phyloP scores from a whole-genome alignment of 92 coral and sea anemone species.

The Siderastrea siderea region DNA sequence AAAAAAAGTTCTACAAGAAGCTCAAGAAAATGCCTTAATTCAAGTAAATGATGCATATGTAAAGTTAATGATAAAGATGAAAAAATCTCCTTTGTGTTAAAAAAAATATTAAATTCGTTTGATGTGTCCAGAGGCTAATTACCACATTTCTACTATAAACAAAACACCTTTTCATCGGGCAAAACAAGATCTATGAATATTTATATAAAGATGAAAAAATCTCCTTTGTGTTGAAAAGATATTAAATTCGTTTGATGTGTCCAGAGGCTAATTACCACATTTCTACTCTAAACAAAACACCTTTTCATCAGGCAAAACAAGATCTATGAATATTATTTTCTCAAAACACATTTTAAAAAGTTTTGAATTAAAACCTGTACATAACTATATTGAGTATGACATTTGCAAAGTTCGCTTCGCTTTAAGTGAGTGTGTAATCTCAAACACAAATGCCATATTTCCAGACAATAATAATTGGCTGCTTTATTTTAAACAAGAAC shows the following conservation, averaged over 20 bases:
- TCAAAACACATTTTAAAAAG: background rate
- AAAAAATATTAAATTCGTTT: background rate
- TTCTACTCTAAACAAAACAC: conserved; percentile 15
- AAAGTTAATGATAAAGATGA: background rate
- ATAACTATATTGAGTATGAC: background rate
- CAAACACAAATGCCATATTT: background rate
- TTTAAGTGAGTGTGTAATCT: background rate
- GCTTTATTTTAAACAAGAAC: background rate
- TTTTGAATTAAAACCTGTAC: too few species aligned
- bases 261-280: conserved; percentile 5
- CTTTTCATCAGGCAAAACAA: background rate
- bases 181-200: too few species aligned
- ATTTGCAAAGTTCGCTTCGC: conserved; percentile 5
- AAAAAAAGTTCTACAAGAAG: background rate
- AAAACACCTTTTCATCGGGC: conserved; percentile 6
- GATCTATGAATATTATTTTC: background rate
- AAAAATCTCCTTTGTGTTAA: background rate
- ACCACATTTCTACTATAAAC: conserved; percentile 1
- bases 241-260: background rate
- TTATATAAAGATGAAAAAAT: background rate
- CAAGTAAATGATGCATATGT: background rate
- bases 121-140: conserved; percentile 8
- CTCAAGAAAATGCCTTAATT: background rate
- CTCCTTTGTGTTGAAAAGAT: background rate
- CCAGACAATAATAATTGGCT: conserved; percentile 4